Evolutionary conservation across 2,888 invertebrate genomes (phyloP).

Genomic region (Unio pictorum): DNA sequence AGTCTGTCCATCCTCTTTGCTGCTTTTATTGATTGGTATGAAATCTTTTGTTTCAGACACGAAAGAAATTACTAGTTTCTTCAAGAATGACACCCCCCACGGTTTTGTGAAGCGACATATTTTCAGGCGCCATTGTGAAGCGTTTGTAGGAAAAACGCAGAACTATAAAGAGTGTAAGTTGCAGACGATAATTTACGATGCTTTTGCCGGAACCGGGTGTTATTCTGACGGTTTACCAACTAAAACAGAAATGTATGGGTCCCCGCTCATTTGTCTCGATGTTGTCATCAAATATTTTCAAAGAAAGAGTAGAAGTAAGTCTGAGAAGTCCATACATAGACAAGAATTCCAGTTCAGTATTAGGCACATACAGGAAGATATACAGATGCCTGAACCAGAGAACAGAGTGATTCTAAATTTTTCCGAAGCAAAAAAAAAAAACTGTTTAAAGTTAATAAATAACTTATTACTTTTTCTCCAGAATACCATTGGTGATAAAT

Average conservation of each 20-base stretch:
- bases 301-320: background rate
- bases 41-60: background rate
- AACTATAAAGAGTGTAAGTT: background rate
- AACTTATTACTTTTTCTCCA: background rate
- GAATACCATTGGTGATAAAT: too few species aligned
- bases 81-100: conserved; percentile 9
- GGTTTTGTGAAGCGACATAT: conserved; percentile 13
- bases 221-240: conserved; percentile 6
- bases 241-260: conserved; percentile 10
- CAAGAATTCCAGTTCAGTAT: background rate
- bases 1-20: too few species aligned
- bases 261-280: conserved; percentile 9
- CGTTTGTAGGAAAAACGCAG: conserved; percentile 9
- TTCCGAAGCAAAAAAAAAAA: background rate
- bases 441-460: background rate
- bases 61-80: conserved; percentile 1
- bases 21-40: background rate
- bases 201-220: conserved; percentile 7
- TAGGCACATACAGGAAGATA: background rate
- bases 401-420: background rate
- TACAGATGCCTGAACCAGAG: background rate
- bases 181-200: conserved; percentile 7
- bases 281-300: conserved; percentile 5
- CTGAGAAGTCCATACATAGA: background rate
- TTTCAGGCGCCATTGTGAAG: conserved; percentile 9